Percentiles rank a stretch among this genome's conserved stretches.
phyloP scores from a whole-genome alignment of 2,113 vertebrate genomes.

The Rhagologus leucostigma region DNA sequence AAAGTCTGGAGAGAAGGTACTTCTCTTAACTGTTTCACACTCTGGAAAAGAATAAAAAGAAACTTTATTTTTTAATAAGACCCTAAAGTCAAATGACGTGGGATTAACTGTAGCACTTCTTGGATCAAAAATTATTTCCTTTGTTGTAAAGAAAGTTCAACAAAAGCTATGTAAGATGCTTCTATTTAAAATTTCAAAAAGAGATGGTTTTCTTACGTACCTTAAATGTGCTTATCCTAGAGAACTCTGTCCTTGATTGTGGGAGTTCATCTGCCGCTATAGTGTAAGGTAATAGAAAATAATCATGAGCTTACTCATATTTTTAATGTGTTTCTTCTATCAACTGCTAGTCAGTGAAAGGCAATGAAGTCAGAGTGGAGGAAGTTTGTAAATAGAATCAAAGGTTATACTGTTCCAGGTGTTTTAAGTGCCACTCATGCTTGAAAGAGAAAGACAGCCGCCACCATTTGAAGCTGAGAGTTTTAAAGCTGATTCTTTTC shows the following conservation, averaged over 20 bases:
- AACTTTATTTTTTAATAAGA: not conserved
- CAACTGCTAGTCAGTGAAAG: not conserved
- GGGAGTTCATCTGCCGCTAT: not conserved
- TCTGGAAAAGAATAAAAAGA: not conserved
- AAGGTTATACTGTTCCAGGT: not conserved
- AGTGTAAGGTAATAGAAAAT: not conserved
- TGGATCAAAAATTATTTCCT: not conserved
- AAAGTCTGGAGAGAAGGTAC: not conserved
- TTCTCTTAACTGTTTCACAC: not conserved
- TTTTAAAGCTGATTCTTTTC: not conserved
- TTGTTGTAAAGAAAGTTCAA: not conserved
- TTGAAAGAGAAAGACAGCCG: not conserved
- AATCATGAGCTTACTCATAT: not conserved
- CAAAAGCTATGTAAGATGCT: not conserved
- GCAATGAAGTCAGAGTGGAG: not conserved
- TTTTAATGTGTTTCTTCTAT: not conserved
- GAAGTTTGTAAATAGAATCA: not conserved
- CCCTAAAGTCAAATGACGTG: not conserved
- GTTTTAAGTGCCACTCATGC: not conserved
- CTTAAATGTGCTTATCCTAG: not conserved
- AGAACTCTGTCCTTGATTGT: not conserved
- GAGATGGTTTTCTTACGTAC: not conserved
- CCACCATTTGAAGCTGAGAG: not conserved
- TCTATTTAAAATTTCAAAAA: not conserved
- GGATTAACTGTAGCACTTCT: not conserved